A percentile compares a stretch with the other conserved stretches of the same genome.
These are phyloP conservation scores for Podabrus alpinus DNA, from an alignment of 2,888 invertebrate genomes.

Conservation along the genomic window DNA sequence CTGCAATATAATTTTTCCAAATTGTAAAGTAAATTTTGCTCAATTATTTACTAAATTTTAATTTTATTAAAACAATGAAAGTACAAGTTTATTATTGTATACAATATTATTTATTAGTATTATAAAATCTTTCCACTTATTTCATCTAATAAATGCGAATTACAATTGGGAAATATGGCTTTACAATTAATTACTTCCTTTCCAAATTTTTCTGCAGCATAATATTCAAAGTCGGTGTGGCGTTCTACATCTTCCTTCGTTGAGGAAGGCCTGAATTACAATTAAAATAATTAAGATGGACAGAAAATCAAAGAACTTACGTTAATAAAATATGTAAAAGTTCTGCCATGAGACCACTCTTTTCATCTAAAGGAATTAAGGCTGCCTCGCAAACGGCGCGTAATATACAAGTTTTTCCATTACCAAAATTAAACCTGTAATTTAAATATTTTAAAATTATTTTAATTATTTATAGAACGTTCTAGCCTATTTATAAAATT, in stretches of 20 bases:
- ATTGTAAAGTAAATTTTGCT: constrained; percentile 55
- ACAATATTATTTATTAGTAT: background rate
- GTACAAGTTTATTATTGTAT: background rate
- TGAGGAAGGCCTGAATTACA: constrained; percentile 66
- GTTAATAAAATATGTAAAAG: constrained; percentile 73
- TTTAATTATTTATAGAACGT: background rate
- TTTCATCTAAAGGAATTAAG: constrained; percentile 66
- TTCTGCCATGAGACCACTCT: constrained; percentile 72
- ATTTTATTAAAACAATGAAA: background rate
- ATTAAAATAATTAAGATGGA: constrained; percentile 19
- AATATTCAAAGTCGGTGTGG: constrained; percentile 72
- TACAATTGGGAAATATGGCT: constrained; percentile 67
- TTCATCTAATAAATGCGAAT: constrained; percentile 61
- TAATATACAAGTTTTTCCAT: constrained; percentile 71
- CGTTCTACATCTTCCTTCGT: constrained; percentile 67
- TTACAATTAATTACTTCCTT: constrained; percentile 60
- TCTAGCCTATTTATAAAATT: constrained; percentile 45
- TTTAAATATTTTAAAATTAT: constrained; percentile 34
- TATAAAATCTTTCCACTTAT: constrained; percentile 55
- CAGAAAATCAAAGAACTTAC: constrained; percentile 56
- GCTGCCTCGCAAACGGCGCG: constrained; percentile 79
- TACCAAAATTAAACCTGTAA: constrained; percentile 64
- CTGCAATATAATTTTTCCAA: constrained; percentile 51
- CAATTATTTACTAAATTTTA: constrained; percentile 54
- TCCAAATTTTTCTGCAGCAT: constrained; percentile 73